Evolutionary conservation across 2,888 invertebrate genomes (phyloP).

Genomic region (Drosophila atroscutellata): DNA sequence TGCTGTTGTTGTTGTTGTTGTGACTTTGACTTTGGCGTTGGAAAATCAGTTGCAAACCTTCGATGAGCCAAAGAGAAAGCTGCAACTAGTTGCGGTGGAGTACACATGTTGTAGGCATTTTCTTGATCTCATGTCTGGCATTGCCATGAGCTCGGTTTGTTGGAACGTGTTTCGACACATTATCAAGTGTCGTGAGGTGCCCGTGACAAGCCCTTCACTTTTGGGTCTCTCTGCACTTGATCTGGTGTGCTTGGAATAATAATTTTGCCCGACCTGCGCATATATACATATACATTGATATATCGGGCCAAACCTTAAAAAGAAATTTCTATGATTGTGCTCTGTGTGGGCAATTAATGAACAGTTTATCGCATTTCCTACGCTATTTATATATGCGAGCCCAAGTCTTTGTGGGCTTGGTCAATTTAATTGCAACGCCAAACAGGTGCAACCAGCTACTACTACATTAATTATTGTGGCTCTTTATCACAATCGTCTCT

Average conservation of each 20-base stretch:
- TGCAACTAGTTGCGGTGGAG: conserved; percentile 25
- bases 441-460: conserved; percentile 47
- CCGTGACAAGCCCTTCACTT: conserved; percentile 71
- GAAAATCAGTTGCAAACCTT: conserved; percentile 41
- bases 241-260: conserved; percentile 62
- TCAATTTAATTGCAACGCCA: conserved; percentile 59
- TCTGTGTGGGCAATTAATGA: conserved; percentile 60
- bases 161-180: conserved; percentile 50
- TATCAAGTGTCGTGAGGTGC: conserved; percentile 48
- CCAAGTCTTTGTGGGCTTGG: conserved; percentile 56
- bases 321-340: conserved; percentile 60
- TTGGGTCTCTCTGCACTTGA: conserved; percentile 42
- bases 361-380: conserved; percentile 38
- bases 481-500: conserved; percentile 17
- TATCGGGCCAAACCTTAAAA: conserved; percentile 44
- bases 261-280: conserved; percentile 58
- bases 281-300: conserved; percentile 12
- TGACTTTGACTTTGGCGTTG: conserved; percentile 56
- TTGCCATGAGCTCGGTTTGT: conserved; percentile 27
- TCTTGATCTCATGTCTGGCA: conserved; percentile 39
- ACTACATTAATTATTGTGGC: background rate
- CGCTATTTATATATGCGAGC: conserved; percentile 33
- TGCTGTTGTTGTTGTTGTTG: conserved; percentile 47
- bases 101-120: conserved; percentile 30
- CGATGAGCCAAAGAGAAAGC: conserved; percentile 57